phyloP scores from a whole-genome alignment of 2,888 invertebrate species.

The Watsonalla binaria region DNA sequence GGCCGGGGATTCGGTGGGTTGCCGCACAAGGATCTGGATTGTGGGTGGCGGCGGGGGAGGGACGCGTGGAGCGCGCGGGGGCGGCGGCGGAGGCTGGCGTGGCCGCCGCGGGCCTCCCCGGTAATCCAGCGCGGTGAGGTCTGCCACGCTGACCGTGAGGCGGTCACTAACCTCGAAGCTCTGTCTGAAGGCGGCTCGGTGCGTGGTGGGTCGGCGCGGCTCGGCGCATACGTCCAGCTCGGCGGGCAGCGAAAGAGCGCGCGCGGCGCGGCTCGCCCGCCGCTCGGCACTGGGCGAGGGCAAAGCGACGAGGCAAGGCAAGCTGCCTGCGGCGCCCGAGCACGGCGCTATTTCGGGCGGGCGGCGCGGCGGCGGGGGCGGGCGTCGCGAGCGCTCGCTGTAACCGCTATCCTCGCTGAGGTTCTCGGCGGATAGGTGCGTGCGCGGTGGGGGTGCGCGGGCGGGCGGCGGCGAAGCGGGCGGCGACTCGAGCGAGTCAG shows the following conservation, averaged over 20 bases:
- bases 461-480: conserved; percentile 59
- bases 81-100: conserved; percentile 59
- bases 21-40: conserved; percentile 30
- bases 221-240: conserved; percentile 81
- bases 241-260: conserved; percentile 80
- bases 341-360: conserved; percentile 56
- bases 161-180: conserved; percentile 66
- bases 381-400: conserved; percentile 78
- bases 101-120: conserved; percentile 59
- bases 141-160: conserved; percentile 81
- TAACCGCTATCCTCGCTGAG: conserved; percentile 90
- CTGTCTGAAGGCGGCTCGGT: conserved; percentile 67
- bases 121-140: conserved; percentile 80
- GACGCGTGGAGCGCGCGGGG: conserved; percentile 30
- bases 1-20: conserved; percentile 39
- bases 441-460: conserved; percentile 48
- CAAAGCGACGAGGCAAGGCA: conserved; percentile 54
- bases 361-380: conserved; percentile 50
- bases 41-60: conserved; percentile 50
- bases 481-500: conserved; percentile 70
- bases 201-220: conserved; percentile 47
- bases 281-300: conserved; percentile 54
- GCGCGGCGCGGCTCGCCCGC: conserved; percentile 58
- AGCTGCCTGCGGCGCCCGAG: conserved; percentile 55
- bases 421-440: conserved; percentile 85